A percentile compares a stretch with the other conserved stretches of the same genome.
Conservation (phyloP, 2,797 vertebrate species). For the Tapera naevia region DNA sequence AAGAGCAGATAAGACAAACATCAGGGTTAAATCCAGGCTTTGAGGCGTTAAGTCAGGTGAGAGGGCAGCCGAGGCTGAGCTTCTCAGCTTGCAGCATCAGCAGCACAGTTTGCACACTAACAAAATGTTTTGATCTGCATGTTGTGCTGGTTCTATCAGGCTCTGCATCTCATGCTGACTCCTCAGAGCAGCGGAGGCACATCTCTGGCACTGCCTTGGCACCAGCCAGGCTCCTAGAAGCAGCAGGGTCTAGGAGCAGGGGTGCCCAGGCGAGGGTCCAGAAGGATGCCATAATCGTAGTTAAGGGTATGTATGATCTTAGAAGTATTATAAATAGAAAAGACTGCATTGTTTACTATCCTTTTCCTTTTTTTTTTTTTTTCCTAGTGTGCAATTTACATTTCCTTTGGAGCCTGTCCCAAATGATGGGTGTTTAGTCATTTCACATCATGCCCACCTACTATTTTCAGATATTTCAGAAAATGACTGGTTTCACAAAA, state of each 20-base stretch:
- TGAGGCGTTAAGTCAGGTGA: not conserved
- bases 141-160: not conserved
- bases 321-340: not conserved
- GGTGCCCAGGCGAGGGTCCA: not conserved
- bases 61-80: not conserved
- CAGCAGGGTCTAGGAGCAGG: not conserved
- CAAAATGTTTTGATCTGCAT: rapidly evolving
- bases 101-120: not conserved
- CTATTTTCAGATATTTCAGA: slow-evolving; percentile 37
- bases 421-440: not conserved
- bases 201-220: not conserved
- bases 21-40: not conserved
- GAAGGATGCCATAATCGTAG: not conserved
- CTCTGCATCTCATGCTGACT: not conserved
- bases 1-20: not conserved
- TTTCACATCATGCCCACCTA: slow-evolving; percentile 14
- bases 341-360: not conserved
- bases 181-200: not conserved
- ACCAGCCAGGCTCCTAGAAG: not conserved
- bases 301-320: not conserved
- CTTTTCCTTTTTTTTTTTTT: not conserved
- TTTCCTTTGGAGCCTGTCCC: not conserved
- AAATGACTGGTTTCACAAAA: slow-evolving; percentile 44
- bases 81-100: not conserved
- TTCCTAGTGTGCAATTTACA: not conserved